Evolutionary conservation across 2,113 vertebrate species (phyloP).

Genomic region (Vulpes lagopus): DNA sequence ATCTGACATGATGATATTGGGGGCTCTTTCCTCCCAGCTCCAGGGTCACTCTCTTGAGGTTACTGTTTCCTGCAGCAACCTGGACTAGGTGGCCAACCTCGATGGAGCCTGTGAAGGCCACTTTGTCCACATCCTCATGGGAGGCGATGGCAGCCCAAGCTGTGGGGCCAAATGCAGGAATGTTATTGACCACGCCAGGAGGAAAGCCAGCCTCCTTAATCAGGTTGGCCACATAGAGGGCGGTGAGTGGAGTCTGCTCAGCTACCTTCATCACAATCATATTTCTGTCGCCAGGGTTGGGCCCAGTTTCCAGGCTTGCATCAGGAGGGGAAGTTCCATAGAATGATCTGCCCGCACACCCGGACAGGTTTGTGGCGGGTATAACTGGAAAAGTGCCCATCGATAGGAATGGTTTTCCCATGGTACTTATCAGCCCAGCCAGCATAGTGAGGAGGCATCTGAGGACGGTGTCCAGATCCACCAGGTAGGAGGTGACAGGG

Average conservation of each 20-base stretch:
- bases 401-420: constrained; percentile 96
- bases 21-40: constrained; percentile 98
- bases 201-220: constrained; percentile 99
- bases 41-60: constrained; percentile 97
- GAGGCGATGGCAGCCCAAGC: constrained; percentile 95
- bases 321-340: constrained; percentile 98
- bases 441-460: constrained; percentile 90
- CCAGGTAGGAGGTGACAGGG: too few species aligned
- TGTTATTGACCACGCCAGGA: constrained; percentile 97
- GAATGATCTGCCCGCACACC: constrained; percentile 99
- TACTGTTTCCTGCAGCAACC: constrained; percentile 94
- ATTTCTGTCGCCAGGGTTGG: constrained; percentile 97
- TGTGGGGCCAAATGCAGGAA: constrained; percentile 94
- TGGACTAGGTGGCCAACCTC: constrained; percentile 97
- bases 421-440: constrained; percentile 98
- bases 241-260: constrained; percentile 95
- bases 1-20: constrained; percentile 97
- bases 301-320: constrained; percentile 97
- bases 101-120: constrained; percentile 98
- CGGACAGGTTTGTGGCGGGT: constrained; percentile 96
- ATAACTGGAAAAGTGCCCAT: constrained; percentile 97
- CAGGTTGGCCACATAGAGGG: constrained; percentile 94
- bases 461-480: too few species aligned
- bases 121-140: constrained; percentile 95
- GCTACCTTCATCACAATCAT: constrained; percentile 98